Base-by-base conservation (phyloP, 1,140 invertebrate genomes). In the Drosophila rhopaloa region DNA sequence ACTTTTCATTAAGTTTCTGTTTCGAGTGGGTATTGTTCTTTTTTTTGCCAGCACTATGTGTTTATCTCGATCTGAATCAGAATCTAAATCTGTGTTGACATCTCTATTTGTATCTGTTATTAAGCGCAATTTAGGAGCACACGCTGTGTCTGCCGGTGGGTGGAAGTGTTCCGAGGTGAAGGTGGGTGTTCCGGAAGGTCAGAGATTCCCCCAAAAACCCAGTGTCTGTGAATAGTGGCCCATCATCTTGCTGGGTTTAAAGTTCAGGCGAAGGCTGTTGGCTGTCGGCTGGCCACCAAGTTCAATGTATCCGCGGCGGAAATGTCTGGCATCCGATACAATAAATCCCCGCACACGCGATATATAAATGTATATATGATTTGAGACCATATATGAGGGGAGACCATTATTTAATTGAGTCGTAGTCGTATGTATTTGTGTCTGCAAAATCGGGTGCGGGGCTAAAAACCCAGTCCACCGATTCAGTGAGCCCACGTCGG, bases 341-440 rank as follows among this genome's bases (percentile, higher is more conserved):
- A 60, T 41, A 63, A 43, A 38, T 19, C 14, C 27, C 60, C 14
- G n/a, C 32, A 46, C 29, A 59, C 59, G 13, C 5, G 10, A 27
- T 40, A 29, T 41, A 50, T 61, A 53, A 16, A 47, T 32, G 19
- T 43, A 47, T 35, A 27, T 47, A n/a, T 3, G 16, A 11, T 59
- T 44, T 37, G 19, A 10, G 24, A 24, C 24, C 24, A 24, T 24
- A 24, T 24, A 24, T 24, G 24, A 41, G 56, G 55, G 59, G 56
- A 60, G 74, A 55, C 82, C 61, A 86, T 83, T 83, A 83, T 83
- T 83, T 83, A 83, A 83, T 83, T 83, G 82, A 83, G 46, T 24
- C 59, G 55, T 35, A 10, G 13, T 24, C 14, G 44, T 14, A 47
- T 68, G 70, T 61, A 41, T 83, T 78, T 67, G 73, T 58, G 46